Base-by-base conservation (phyloP, 1,140 invertebrate genomes). In the Drosophila rhopaloa region DNA sequence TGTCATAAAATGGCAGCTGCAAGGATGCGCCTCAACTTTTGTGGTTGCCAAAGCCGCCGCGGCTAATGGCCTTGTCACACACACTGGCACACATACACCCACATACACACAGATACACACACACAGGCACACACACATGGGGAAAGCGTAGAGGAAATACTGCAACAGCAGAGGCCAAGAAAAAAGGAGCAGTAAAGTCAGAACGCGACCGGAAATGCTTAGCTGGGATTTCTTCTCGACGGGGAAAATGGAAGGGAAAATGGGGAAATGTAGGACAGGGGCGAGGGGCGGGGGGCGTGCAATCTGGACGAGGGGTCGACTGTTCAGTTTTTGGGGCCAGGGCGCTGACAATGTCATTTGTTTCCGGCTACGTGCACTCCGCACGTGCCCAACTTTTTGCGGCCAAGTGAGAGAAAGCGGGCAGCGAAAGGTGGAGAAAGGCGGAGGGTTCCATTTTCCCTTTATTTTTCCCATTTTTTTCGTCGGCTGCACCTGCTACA, bases 331-430 rank as follows among this genome's bases (percentile, higher is more conserved):
- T 53, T 37, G 56, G 56, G 66, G 51, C 56, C 68, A 63, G 66
- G 59, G 75, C 82, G 83, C 83, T 88, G 82, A 86, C 83, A 86
- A 86, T 88, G 82, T 86, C 82, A 88, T 86, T 86, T 86, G 83
- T 86, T 86, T 86, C 79, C 83, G 83, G 79, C 83, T 81, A 85
- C 82, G 57, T 86, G 83, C 82, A 86, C 73, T 68, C 65, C 76
- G 81, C 77, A 76, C 77, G 81, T 84, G 72, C 60, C 68, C 68
- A 73, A 61, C 58, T 63, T 63, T 56, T 48, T 63, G 71, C 53
- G 71, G 70, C 58, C 71, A 41, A 35, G 27, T 6, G 19, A 14
- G n/a, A 38, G n/a, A 37, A 32, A 37, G 50, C 10, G 24, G 10
- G 19, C n/a, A 58, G 61, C 2, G 16, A 13, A 13, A 43, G 47